Conservation (phyloP, 2,888 invertebrate species). For the Zaprionus obscuricornis region DNA sequence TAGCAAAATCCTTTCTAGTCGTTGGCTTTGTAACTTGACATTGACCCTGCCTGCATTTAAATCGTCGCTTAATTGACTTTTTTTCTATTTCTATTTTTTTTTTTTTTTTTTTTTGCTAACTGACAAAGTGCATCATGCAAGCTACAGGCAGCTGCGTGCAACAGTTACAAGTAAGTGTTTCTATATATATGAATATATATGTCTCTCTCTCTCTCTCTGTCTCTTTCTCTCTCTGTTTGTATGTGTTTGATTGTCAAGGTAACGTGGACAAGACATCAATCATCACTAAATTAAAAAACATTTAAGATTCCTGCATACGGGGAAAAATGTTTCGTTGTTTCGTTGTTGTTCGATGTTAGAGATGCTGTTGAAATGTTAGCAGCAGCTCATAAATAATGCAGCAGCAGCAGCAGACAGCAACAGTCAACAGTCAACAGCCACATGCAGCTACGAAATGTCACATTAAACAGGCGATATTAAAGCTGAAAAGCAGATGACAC, state of each 20-base stretch:
- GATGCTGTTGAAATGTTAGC: conserved; percentile 31
- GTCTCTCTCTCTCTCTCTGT: too few species aligned
- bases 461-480: conserved; percentile 76
- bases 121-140: too few species aligned
- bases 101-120: too few species aligned
- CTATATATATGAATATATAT: too few species aligned
- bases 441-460: conserved; percentile 62
- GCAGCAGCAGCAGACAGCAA: conserved; percentile 43
- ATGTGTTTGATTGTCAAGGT: conserved; percentile 70
- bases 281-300: conserved; percentile 78
- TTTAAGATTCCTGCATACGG: conserved; percentile 70
- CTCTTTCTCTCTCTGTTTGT: too few species aligned
- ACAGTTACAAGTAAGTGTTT: conserved; percentile 2
- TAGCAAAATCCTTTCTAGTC: conserved; percentile 59
- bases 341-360: conserved; percentile 43
- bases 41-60: conserved; percentile 72
- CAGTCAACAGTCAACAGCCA: conserved; percentile 11
- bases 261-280: conserved; percentile 75
- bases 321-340: conserved; percentile 19
- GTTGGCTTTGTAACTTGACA: conserved; percentile 45
- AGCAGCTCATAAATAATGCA: conserved; percentile 71
- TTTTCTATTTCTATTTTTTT: conserved; percentile 35
- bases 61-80: conserved; percentile 72
- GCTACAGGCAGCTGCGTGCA: conserved; percentile 29
- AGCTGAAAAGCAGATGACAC: conserved; percentile 81